Conservation (phyloP, 2,113 vertebrate genomes). For the Brachyhypopomus occidentalis region DNA sequence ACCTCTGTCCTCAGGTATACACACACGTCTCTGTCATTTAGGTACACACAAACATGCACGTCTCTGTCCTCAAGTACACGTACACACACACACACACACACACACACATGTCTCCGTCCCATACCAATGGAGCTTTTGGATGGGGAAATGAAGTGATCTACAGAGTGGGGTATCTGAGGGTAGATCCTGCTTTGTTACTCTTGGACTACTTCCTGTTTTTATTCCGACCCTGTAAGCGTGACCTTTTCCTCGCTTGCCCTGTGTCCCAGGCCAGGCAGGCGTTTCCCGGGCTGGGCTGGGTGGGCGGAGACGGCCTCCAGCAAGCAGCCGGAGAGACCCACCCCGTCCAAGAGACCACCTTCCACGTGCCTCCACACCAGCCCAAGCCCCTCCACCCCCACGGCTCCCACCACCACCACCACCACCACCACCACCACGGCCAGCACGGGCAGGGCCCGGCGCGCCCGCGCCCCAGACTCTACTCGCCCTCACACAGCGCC, state of each 20-base stretch:
- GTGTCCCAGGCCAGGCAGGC: constrained; percentile 86
- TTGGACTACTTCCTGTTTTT: neutral
- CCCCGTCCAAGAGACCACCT: constrained; percentile 98
- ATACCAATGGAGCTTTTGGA: neutral
- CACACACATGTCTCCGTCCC: neutral
- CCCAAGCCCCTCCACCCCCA: constrained; percentile 92
- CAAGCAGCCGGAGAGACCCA: constrained; percentile 95
- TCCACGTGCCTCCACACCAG: constrained; percentile 93
- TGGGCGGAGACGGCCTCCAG: constrained; percentile 89
- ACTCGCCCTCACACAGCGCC: constrained; percentile 99
- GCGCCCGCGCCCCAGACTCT: constrained; percentile 95
- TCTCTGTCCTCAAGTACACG: constrained; percentile 92
- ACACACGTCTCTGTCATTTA: too few relatives aligned
- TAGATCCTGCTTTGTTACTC: too few relatives aligned
- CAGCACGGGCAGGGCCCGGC: constrained; percentile 94
- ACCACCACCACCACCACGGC: constrained; percentile 86
- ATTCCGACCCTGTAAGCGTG: neutral
- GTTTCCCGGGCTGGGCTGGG: constrained; percentile 93
- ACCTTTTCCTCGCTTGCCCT: neutral
- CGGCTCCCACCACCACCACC: constrained; percentile 76
- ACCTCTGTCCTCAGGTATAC: constrained; percentile 93
- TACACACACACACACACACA: neutral
- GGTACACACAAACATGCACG: neutral
- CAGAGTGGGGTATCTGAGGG: too few relatives aligned
- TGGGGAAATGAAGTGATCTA: too few relatives aligned